Evolutionary conservation across 2,888 invertebrate species (phyloP), one percentile per base, ranked within the genome.

Genomic region (Andrena chrysosceles): DNA sequence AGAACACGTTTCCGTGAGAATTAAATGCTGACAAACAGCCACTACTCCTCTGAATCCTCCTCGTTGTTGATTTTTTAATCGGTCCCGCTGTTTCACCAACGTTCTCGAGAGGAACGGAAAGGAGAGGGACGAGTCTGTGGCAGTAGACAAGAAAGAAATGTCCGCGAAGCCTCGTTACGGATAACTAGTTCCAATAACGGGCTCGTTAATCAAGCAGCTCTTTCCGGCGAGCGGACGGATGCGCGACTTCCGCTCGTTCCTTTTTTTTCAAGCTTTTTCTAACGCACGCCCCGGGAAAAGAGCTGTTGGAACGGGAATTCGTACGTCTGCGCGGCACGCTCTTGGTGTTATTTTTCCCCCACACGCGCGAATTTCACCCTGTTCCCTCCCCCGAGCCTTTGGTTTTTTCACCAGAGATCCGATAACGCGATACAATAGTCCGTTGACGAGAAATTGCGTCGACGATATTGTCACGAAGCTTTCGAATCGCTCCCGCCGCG

Each of bases 151-250:
- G 20, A 77, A 81, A 83, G 35, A 77, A 69, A 62, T 67, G 54
- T 63, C 71, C 70, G 73, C 70, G 73, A 68, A 52, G 68, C 70
- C 81, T 89, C 85, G 90, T 89, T 87, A 86, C 82, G 85, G 89
- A 88, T 88, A 91, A 92, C 89, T 89, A 91, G 89, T 90, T 90
- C 88, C 91, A 90, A 90, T 91, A 90, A 91, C 89, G 86, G 77
- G 84, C 87, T 90, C 90, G 90, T 92, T 91, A 90, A 91, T 92
- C 91, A 90, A 91, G 87, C 85, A 77, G 80, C 87, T 88, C 84
- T 88, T 90, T 89, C 87, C 87, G 85, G 85, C 72, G 72, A 62
- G 60, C 82, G 82, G 78, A 77, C 82, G 66, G 76, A 82, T 77
- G 77, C 67, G 52, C 20, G 81, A 83, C 85, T 87, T 88, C 86